These are phyloP conservation scores for Calonectris borealis DNA, from an alignment of 2,113 vertebrate genomes.

Conservation along the genomic window DNA sequence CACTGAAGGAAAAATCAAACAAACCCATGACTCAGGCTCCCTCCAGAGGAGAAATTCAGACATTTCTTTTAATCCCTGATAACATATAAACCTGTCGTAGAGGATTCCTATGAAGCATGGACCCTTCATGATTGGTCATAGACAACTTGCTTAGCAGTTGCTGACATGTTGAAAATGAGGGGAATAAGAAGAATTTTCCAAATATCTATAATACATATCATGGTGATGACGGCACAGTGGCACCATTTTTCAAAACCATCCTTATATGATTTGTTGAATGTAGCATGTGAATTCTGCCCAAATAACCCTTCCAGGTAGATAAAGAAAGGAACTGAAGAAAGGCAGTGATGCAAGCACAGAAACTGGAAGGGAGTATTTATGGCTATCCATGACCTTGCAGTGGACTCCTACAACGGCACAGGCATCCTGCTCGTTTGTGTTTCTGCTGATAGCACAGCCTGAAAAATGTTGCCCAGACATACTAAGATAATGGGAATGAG, in stretches of 20 bases:
- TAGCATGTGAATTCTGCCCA: not conserved
- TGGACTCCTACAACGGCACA: not conserved
- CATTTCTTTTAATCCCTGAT: not conserved
- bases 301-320: not conserved
- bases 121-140: not conserved
- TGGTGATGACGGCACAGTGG: not conserved
- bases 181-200: not conserved
- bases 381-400: not conserved
- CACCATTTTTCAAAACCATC: not conserved
- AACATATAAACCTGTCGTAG: not conserved
- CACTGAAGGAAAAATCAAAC: not conserved
- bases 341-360: not conserved
- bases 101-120: not conserved
- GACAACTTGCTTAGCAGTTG: not conserved
- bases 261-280: not conserved
- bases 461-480: not conserved
- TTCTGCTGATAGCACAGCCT: not conserved
- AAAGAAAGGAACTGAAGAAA: not conserved
- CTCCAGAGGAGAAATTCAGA: slow-evolving; percentile 52
- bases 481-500: not conserved
- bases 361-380: not conserved
- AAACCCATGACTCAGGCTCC: not conserved
- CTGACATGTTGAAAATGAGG: not conserved
- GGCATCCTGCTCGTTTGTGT: not conserved
- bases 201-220: not conserved